phyloP scores from a whole-genome alignment of 2,888 invertebrate genomes.

The Melanotus villosus region DNA sequence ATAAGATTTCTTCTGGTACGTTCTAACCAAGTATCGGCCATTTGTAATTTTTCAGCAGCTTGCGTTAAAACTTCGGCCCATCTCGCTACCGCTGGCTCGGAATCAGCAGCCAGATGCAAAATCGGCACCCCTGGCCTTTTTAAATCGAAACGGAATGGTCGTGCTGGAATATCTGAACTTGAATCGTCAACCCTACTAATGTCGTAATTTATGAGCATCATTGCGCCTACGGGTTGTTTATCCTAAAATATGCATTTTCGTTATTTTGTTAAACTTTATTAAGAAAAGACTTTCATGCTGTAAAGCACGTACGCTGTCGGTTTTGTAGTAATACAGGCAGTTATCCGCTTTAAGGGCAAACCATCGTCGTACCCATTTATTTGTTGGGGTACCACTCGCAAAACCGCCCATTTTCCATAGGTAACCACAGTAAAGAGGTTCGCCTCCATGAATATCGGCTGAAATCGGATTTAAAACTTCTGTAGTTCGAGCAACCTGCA shows the following conservation, averaged over 20 bases:
- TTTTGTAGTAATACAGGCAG: conserved; percentile 96
- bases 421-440: conserved; percentile 81
- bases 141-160: conserved; percentile 76
- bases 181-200: conserved; percentile 73
- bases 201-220: conserved; percentile 88
- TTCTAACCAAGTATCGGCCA: conserved; percentile 78
- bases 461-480: conserved; percentile 82
- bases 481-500: conserved; percentile 87
- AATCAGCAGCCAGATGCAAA: conserved; percentile 86
- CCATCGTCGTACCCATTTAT: conserved; percentile 91
- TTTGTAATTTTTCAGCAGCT: conserved; percentile 75
- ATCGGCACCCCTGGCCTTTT: conserved; percentile 80
- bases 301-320: conserved; percentile 82
- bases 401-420: conserved; percentile 81
- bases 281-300: too few species aligned
- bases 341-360: conserved; percentile 92
- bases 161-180: conserved; percentile 76
- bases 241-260: conserved; percentile 75
- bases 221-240: conserved; percentile 90
- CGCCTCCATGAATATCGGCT: conserved; percentile 73
- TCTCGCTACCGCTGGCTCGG: conserved; percentile 78
- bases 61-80: conserved; percentile 86
- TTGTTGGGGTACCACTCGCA: conserved; percentile 70
- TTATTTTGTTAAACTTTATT: not conserved
- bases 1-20: conserved; percentile 86